These are phyloP conservation scores for Turdus rufiventris DNA, from an alignment of 2,113 vertebrate species.

Conservation along the genomic window DNA sequence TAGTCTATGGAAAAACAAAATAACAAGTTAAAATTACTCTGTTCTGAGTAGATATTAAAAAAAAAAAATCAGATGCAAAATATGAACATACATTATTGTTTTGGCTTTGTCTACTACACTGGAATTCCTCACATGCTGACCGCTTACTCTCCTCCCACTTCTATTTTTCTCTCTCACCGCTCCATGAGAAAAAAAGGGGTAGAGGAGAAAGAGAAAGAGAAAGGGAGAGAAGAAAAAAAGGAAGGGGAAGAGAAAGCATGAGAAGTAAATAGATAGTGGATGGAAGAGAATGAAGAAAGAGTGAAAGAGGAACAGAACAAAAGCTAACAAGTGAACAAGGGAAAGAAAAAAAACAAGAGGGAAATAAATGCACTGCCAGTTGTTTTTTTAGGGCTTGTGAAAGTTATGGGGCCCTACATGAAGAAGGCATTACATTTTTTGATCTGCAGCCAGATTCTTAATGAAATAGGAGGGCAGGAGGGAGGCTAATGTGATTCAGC, in stretches of 20 bases:
- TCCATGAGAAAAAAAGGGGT: neutral
- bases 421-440: slow-evolving; percentile 66
- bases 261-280: neutral
- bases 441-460: slow-evolving; percentile 78
- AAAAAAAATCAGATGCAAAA: slow-evolving; percentile 4
- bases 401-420: slow-evolving; percentile 54
- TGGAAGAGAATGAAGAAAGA: neutral
- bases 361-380: slow-evolving; percentile 31
- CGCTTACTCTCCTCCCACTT: slow-evolving; percentile 34
- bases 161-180: slow-evolving; percentile 26
- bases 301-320: neutral
- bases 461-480: slow-evolving; percentile 75
- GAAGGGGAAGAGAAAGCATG: neutral
- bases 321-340: neutral
- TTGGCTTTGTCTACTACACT: slow-evolving; percentile 21
- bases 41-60: neutral
- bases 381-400: slow-evolving; percentile 18
- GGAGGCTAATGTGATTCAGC: slow-evolving; percentile 72
- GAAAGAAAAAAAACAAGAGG: neutral
- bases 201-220: neutral
- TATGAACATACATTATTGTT: neutral
- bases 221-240: neutral
- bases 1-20: neutral
- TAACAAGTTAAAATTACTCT: neutral
- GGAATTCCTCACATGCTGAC: slow-evolving; percentile 51